These are phyloP conservation scores for Epinotia demarniana DNA, from an alignment of 2,888 invertebrate species.

Conservation along the genomic window DNA sequence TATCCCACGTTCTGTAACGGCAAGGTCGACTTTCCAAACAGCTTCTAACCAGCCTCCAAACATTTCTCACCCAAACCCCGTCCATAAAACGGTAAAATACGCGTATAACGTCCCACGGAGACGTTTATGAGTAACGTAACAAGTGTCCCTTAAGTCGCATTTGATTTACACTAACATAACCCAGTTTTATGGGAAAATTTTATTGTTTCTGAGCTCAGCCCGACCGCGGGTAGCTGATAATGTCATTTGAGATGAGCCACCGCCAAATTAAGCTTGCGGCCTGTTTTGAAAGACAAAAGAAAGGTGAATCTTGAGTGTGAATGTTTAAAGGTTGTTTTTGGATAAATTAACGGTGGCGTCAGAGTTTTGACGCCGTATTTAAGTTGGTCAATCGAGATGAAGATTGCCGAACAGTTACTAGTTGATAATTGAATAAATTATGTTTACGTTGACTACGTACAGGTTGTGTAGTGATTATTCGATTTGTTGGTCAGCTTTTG, in stretches of 20 bases:
- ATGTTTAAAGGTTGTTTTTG: constrained; percentile 2
- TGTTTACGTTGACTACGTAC: constrained; percentile 23
- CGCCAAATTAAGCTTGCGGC: neutral
- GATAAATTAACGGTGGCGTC: constrained; percentile 4
- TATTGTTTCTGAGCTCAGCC: constrained; percentile 76
- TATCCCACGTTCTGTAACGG: too few species aligned
- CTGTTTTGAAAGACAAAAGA: neutral
- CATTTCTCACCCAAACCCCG: constrained; percentile 28
- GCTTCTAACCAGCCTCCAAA: neutral
- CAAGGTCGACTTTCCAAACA: neutral
- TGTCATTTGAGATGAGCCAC: constrained; percentile 64
- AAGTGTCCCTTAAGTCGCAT: constrained; percentile 73
- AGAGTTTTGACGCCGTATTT: neutral
- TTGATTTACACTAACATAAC: constrained; percentile 79
- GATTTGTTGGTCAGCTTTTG: constrained; percentile 7
- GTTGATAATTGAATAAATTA: constrained; percentile 52
- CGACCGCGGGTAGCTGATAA: constrained; percentile 71
- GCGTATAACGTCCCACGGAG: constrained; percentile 70
- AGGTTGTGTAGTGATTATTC: constrained; percentile 20
- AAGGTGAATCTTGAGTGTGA: neutral
- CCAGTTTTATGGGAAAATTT: constrained; percentile 72
- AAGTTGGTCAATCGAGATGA: constrained; percentile 48
- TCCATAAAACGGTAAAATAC: constrained; percentile 76
- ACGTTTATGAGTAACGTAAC: constrained; percentile 81
- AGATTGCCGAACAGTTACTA: constrained; percentile 47